Base-by-base conservation (phyloP, 2,888 invertebrate genomes). In the Morpho achilles region DNA sequence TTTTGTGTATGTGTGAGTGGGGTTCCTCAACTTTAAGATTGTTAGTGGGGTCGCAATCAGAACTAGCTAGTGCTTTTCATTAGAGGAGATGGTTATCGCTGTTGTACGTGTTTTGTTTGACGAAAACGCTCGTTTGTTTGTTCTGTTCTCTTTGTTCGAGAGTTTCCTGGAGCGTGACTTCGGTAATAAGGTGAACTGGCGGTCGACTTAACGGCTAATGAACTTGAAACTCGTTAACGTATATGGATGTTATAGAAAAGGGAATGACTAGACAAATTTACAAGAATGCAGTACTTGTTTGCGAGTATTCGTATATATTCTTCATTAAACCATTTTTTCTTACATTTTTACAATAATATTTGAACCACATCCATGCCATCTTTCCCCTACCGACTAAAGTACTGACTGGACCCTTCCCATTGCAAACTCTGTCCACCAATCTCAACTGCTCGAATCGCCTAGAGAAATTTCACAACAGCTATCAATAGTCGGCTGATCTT, bases 31-130 rank as follows among this genome's bases (percentile, higher is more conserved):
- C 82, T 85, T 86, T 84, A 87, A 90, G 88, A 90, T 86, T 85
- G 87, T 86, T 86, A 84, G 79, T 76, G 83, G 83, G 87, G 82
- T 82, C 85, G 87, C 87, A 88, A 88, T 88, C 87, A 87, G 82
- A 80, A 79, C 75, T 77, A 73, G 75, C 75, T 75, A 79, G 78
- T 77, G 83, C 82, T 86, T 87, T 87, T 88, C 88, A 89, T 89
- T 88, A 87, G 84, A 79, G 75, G 76, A 80, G 83, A 86, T 83
- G 82, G 87, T 84, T 86, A 87, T 87, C 84, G 71, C 68, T 62
- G 76, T 63, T 75, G 74, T 77, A 79, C 79, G 77, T 81, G 86
- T 82, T 80, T 80, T 83, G 84, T 85, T 82, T 79, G 75, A 77
- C 72, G 77, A 76, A 73, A 74, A 67, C 69, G 75, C 70, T 67